phyloP scores from a whole-genome alignment of 1,140 invertebrate genomes.

The Halictus rubicundus region DNA sequence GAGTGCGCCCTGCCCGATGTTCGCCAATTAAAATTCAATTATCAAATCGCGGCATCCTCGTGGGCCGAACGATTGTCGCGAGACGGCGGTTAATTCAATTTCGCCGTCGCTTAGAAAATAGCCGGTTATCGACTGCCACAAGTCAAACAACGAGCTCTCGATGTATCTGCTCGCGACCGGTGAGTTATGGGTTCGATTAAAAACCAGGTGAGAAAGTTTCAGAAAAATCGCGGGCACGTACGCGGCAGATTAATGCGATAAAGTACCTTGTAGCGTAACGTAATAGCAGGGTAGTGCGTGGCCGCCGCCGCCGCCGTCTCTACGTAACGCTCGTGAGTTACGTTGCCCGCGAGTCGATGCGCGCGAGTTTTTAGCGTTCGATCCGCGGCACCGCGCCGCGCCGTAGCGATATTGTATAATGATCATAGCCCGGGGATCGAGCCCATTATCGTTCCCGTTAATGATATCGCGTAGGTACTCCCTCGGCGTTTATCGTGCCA shows the following conservation, averaged over 20 bases:
- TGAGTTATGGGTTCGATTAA: conserved; percentile 41
- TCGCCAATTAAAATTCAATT: conserved; percentile 45
- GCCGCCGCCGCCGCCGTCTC: background rate
- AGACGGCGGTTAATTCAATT: conserved; percentile 28
- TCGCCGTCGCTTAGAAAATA: conserved; percentile 27
- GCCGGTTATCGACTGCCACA: conserved; percentile 20
- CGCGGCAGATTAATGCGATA: conserved; percentile 40
- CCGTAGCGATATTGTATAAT: conserved; percentile 3
- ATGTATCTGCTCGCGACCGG: background rate
- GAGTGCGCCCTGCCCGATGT: conserved; percentile 6
- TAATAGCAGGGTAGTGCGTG: conserved; percentile 34
- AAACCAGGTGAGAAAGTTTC: conserved; percentile 34
- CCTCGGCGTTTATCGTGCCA: conserved; percentile 12
- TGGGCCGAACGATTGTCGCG: background rate
- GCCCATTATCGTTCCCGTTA: conserved; percentile 21
- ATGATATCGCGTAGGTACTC: conserved; percentile 19
- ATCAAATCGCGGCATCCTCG: background rate
- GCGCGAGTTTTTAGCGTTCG: conserved; percentile 20
- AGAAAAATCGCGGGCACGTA: conserved; percentile 28
- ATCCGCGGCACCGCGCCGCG: background rate
- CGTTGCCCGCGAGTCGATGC: conserved; percentile 7
- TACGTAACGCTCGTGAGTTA: conserved; percentile 7
- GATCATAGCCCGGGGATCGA: conserved; percentile 18
- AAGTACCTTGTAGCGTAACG: conserved; percentile 29
- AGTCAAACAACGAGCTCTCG: conserved; percentile 18